These are phyloP conservation scores for Callithrix jacchus DNA, from an alignment of 2,113 vertebrate genomes.

Conservation along the genomic window DNA sequence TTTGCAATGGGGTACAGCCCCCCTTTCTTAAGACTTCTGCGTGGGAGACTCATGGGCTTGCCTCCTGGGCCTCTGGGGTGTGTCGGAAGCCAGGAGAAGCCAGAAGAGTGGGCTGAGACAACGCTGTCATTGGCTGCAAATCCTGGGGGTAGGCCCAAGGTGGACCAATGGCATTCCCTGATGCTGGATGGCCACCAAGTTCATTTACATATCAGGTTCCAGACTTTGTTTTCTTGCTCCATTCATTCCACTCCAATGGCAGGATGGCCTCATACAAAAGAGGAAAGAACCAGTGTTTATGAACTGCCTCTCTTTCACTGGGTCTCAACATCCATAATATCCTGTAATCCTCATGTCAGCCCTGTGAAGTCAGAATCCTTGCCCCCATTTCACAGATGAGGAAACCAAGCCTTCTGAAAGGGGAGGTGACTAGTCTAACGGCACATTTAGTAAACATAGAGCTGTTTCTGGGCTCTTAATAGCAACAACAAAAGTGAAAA, in stretches of 20 bases:
- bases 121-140: neutral
- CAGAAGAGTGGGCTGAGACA: rapidly evolving
- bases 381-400: neutral
- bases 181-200: rapidly evolving
- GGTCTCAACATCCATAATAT: neutral
- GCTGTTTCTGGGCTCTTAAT: neutral
- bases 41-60: rapidly evolving
- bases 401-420: neutral
- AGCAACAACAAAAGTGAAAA: neutral
- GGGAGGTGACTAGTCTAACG: neutral
- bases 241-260: rapidly evolving
- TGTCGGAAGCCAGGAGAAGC: rapidly evolving
- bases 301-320: neutral
- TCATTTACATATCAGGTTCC: neutral
- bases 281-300: rapidly evolving
- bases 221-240: neutral
- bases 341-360: rapidly evolving
- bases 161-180: neutral
- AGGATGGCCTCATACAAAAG: neutral
- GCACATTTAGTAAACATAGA: neutral
- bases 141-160: rapidly evolving
- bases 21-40: neutral
- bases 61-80: rapidly evolving
- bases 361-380: neutral
- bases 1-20: neutral